phyloP scores from a whole-genome alignment of 2,888 invertebrate genomes.

The Drosophila maculinotata region DNA sequence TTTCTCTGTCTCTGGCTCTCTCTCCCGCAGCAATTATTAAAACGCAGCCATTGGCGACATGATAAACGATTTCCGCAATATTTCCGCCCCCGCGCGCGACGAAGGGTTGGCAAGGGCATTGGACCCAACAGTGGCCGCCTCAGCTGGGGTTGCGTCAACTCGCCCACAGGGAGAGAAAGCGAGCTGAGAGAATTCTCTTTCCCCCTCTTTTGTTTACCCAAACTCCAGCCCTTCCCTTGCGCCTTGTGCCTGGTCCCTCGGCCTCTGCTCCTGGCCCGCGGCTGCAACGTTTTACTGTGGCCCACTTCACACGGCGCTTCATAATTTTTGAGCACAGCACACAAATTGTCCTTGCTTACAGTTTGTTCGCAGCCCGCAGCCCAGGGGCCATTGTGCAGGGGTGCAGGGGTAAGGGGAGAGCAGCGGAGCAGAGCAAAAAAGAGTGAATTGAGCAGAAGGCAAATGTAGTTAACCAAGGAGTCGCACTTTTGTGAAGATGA shows the following conservation, averaged over 20 bases:
- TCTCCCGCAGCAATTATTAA: conserved; percentile 72
- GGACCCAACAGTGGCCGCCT: conserved; percentile 52
- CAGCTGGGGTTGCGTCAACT: conserved; percentile 42
- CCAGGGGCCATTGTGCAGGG: neutral
- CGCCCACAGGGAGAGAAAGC: neutral
- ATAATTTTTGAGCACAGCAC: conserved; percentile 59
- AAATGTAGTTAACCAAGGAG: conserved; percentile 9
- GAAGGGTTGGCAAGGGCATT: conserved; percentile 54
- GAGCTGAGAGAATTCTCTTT: conserved; percentile 1
- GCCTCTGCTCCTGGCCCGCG: conserved; percentile 19
- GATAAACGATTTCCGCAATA: conserved; percentile 81
- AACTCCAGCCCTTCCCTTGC: neutral
- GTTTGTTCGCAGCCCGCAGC: conserved; percentile 35
- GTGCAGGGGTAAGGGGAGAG: neutral
- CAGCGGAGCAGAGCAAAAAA: conserved; percentile 11
- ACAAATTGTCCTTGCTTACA: conserved; percentile 68
- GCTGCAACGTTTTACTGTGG: conserved; percentile 52
- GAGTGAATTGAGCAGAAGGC: conserved; percentile 9
- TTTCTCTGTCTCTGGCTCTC: neutral
- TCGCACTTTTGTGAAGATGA: conserved; percentile 16
- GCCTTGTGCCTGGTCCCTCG: no score
- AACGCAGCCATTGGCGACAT: conserved; percentile 80
- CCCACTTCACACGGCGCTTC: conserved; percentile 62
- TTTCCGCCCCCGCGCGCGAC: conserved; percentile 53
- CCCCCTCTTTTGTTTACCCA: conserved; percentile 20